These are phyloP conservation scores for Trichogramma evanescens DNA, from an alignment of 2,888 invertebrate genomes.

Conservation along the genomic window DNA sequence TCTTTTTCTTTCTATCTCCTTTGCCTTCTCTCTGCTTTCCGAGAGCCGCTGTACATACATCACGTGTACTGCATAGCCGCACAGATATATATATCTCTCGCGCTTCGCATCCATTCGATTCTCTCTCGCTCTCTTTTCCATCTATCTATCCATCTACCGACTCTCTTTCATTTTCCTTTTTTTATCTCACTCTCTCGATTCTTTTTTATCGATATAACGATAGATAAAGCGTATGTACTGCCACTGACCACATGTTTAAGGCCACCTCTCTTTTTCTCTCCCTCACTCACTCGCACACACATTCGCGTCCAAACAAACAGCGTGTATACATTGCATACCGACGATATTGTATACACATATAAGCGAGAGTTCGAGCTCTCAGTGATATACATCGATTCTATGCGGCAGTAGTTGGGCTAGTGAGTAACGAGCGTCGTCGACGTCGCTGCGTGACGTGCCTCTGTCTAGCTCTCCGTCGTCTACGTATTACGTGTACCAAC, in stretches of 20 bases:
- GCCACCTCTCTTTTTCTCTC: constrained; percentile 22
- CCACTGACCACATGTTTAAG: constrained; percentile 34
- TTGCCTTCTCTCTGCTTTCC: not conserved
- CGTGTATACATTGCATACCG: constrained; percentile 5
- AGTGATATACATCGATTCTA: constrained; percentile 12
- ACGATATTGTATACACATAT: constrained; percentile 17
- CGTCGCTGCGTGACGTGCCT: constrained; percentile 9
- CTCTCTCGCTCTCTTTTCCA: not conserved
- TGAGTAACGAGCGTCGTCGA: constrained; percentile 19
- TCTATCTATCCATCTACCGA: not conserved
- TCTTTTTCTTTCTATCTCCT: not conserved
- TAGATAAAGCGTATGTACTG: constrained; percentile 26
- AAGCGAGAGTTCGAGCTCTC: constrained; percentile 34
- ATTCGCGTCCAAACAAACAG: constrained; percentile 31
- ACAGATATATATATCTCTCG: not conserved
- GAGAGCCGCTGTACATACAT: too few species aligned
- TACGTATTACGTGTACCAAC: not conserved
- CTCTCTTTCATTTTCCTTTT: constrained; percentile 6
- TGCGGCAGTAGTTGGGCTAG: constrained; percentile 2
- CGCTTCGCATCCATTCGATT: not conserved
- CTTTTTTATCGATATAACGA: constrained; percentile 24
- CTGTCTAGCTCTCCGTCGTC: constrained; percentile 2
- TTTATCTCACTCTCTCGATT: not conserved
- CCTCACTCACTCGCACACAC: constrained; percentile 15
- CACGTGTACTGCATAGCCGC: too few species aligned